phyloP scores from a whole-genome alignment of 1,140 invertebrate species.

The Vollenhovia emeryi region DNA sequence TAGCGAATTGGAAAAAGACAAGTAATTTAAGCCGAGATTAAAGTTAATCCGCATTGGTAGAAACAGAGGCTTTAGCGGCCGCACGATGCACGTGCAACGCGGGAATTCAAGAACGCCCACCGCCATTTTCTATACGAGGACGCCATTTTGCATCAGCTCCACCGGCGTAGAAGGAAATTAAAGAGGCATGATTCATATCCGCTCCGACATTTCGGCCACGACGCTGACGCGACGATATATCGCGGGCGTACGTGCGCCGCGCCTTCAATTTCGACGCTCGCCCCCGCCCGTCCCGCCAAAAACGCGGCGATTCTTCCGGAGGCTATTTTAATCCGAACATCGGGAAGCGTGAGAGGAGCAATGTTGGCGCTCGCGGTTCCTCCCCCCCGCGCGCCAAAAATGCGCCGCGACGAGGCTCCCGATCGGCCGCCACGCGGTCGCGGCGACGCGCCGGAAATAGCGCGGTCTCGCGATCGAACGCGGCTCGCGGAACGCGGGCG shows the following conservation, averaged over 20 bases:
- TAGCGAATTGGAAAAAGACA: too few relatives aligned
- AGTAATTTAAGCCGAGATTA: too few relatives aligned
- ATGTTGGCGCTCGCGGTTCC: too few relatives aligned
- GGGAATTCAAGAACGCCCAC: neutral
- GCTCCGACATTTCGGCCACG: neutral
- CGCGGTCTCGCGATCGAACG: too few relatives aligned
- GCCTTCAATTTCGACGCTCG: neutral
- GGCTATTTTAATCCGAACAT: neutral
- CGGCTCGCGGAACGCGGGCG: neutral
- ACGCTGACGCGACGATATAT: neutral
- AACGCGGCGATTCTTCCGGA: neutral
- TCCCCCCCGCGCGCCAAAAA: neutral
- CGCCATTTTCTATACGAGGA: conserved; percentile 26
- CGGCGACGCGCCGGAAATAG: too few relatives aligned
- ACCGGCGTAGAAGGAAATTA: neutral
- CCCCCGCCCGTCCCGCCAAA: neutral
- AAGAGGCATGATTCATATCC: neutral
- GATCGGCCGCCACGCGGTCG: neutral
- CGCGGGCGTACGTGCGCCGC: too few relatives aligned
- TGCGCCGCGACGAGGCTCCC: neutral
- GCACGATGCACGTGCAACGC: neutral
- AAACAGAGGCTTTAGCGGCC: too few relatives aligned
- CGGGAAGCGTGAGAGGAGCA: neutral
- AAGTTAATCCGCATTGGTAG: too few relatives aligned
- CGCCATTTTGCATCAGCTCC: conserved; percentile 15